Conservation (phyloP, 2,888 invertebrate species). For the Tetramorium bicarinatum region DNA sequence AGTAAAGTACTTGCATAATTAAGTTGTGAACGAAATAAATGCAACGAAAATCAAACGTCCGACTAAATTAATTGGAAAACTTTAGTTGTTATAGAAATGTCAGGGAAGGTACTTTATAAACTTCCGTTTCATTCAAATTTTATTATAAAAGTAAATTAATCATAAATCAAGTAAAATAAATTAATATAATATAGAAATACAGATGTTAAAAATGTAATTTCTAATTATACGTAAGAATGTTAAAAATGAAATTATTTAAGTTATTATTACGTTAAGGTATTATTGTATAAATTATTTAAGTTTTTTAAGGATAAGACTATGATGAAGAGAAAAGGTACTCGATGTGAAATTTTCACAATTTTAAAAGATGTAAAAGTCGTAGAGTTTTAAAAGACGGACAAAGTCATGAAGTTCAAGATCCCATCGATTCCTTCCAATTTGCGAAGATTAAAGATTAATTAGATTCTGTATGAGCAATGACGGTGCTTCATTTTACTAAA, state of each 20-base stretch:
- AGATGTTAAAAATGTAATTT: background rate
- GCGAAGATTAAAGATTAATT: conserved; percentile 73
- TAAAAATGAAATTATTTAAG: background rate
- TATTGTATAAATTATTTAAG: background rate
- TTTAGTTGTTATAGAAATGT: conserved; percentile 1
- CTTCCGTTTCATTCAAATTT: background rate
- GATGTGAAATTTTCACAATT: conserved; percentile 1
- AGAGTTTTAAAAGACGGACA: conserved; percentile 1
- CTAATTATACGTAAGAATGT: background rate
- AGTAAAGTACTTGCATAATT: background rate
- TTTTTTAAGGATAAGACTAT: background rate
- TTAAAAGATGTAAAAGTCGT: background rate
- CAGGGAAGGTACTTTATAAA: background rate
- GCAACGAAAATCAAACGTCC: background rate
- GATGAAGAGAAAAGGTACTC: background rate
- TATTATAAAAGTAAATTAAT: background rate
- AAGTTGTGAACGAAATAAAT: background rate
- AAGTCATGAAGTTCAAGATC: conserved; percentile 36
- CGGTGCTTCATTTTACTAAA: conserved; percentile 45
- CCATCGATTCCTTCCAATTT: conserved; percentile 51
- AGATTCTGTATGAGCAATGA: conserved; percentile 67
- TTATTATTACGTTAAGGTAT: background rate
- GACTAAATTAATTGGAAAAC: background rate
- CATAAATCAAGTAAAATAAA: background rate
- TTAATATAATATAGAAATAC: background rate